These are phyloP conservation scores for Dendrocincla tyrannina DNA, from an alignment of 2,797 vertebrate genomes.

Conservation along the genomic window DNA sequence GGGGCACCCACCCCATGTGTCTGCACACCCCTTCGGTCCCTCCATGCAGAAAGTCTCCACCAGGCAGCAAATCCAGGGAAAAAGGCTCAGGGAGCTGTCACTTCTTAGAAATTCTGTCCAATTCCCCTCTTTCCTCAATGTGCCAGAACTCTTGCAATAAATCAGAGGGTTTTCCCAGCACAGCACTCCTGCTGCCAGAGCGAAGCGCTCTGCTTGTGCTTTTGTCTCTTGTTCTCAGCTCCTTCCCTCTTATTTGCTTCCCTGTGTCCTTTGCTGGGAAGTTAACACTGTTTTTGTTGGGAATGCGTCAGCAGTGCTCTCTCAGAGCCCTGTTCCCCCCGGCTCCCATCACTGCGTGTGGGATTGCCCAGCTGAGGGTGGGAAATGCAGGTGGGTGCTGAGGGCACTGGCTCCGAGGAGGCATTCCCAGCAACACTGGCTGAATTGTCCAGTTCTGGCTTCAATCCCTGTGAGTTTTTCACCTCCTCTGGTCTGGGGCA, in stretches of 20 bases:
- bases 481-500: neutral
- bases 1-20: accelerated
- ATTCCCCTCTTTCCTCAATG: neutral
- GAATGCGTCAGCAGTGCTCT: neutral
- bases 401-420: neutral
- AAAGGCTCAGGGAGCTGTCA: accelerated
- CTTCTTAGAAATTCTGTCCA: neutral
- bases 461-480: neutral
- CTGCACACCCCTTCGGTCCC: neutral
- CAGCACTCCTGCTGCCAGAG: neutral
- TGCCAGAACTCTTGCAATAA: neutral
- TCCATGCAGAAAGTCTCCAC: neutral
- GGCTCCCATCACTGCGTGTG: accelerated
- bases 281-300: neutral
- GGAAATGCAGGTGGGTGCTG: neutral
- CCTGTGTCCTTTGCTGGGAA: neutral
- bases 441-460: neutral
- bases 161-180: neutral
- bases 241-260: neutral
- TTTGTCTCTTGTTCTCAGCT: neutral
- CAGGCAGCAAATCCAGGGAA: neutral
- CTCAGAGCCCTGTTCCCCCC: neutral
- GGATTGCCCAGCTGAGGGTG: neutral
- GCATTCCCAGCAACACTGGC: neutral
- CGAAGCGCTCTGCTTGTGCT: neutral